A percentile compares a stretch with the other conserved stretches of the same genome.
Evolutionary conservation across 2,113 vertebrate species (phyloP).

Genomic region (Pimephales promelas): DNA sequence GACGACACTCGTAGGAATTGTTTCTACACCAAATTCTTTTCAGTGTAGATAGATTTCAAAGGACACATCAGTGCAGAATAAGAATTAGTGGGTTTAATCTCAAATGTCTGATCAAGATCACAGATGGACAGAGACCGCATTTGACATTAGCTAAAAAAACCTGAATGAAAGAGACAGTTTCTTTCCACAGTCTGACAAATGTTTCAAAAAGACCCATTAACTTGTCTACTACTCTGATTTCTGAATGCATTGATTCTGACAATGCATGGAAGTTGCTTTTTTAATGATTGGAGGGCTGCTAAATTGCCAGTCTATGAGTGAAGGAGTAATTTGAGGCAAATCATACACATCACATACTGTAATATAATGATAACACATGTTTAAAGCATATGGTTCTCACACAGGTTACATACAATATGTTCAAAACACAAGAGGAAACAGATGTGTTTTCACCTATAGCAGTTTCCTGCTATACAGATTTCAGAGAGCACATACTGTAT

Average conservation of each 20-base stretch:
- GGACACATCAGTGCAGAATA: neutral
- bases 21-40: no score
- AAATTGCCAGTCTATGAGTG: neutral
- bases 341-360: neutral
- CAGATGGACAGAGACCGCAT: neutral
- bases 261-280: neutral
- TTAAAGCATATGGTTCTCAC: neutral
- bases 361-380: neutral
- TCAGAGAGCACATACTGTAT: constrained; percentile 10
- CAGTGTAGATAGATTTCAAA: neutral
- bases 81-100: neutral
- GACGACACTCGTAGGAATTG: no score
- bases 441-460: neutral
- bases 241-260: neutral
- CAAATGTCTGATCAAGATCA: neutral
- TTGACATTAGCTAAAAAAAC: neutral
- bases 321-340: neutral
- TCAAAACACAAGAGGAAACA: neutral
- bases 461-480: neutral
- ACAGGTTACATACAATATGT: neutral
- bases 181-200: neutral
- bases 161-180: neutral
- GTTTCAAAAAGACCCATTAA: neutral
- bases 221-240: neutral
- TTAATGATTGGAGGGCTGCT: neutral